phyloP scores from a whole-genome alignment of 2,113 vertebrate species.

The Cariama cristata region DNA sequence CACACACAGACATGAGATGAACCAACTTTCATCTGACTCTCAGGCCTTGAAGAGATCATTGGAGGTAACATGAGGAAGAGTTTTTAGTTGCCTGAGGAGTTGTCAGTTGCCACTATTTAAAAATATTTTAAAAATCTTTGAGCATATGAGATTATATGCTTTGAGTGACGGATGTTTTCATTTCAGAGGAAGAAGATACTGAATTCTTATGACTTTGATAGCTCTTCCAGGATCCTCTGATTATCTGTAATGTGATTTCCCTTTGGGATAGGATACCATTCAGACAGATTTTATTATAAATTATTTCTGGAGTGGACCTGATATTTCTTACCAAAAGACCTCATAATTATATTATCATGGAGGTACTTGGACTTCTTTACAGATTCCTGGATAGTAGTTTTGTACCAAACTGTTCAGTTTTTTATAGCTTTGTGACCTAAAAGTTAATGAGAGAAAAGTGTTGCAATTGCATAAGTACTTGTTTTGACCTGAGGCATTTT shows the following conservation, averaged over 20 bases:
- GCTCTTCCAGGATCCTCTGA: not conserved
- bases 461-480: not conserved
- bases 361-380: not conserved
- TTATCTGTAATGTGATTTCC: not conserved
- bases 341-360: not conserved
- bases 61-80: slow-evolving; percentile 74
- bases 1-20: slow-evolving; percentile 79
- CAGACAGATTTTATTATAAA: not conserved
- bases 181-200: not conserved
- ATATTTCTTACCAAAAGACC: not conserved
- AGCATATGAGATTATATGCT: not conserved
- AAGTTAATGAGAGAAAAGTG: not conserved
- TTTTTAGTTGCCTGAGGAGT: not conserved
- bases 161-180: not conserved
- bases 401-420: not conserved
- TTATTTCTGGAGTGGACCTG: not conserved
- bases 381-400: not conserved
- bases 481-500: not conserved
- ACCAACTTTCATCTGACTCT: slow-evolving; percentile 77
- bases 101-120: not conserved
- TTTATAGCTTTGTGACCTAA: not conserved
- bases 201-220: not conserved
- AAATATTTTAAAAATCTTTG: not conserved
- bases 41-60: slow-evolving; percentile 78
- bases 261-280: not conserved